Percentiles rank a stretch among this genome's conserved stretches.
These are phyloP conservation scores for Chymomyza costata DNA, from an alignment of 1,140 invertebrate species.

Conservation along the genomic window DNA sequence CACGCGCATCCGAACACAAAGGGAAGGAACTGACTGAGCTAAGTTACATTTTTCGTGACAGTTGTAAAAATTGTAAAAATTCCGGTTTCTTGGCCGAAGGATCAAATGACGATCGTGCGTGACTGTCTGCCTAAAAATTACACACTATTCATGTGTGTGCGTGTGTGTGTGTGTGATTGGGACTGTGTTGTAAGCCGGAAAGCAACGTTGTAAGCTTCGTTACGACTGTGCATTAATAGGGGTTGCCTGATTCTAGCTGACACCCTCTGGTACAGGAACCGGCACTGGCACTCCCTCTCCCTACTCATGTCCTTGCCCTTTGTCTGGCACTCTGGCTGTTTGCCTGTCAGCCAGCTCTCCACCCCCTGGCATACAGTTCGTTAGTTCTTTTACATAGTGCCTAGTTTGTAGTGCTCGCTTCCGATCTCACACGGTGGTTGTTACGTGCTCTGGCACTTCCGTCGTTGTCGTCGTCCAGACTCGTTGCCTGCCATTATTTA, in stretches of 20 bases:
- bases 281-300: slow-evolving; percentile 32
- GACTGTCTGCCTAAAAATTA: slow-evolving; percentile 42
- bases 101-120: slow-evolving; percentile 67
- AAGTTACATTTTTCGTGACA: slow-evolving; percentile 10
- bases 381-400: too few relatives aligned
- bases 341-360: too few relatives aligned
- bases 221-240: slow-evolving; percentile 57
- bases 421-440: slow-evolving; percentile 40
- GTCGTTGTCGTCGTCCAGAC: slow-evolving; percentile 4
- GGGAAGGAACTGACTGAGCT: slow-evolving; percentile 1
- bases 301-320: slow-evolving; percentile 9
- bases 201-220: slow-evolving; percentile 40
- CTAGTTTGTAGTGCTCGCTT: slow-evolving; percentile 32
- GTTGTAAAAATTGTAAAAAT: slow-evolving; percentile 55
- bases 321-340: too few relatives aligned
- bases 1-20: slow-evolving; percentile 1
- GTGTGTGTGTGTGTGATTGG: background rate
- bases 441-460: slow-evolving; percentile 61
- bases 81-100: slow-evolving; percentile 47
- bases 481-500: slow-evolving; percentile 56
- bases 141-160: slow-evolving; percentile 3
- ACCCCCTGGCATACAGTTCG: slow-evolving; percentile 10
- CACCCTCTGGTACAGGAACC: slow-evolving; percentile 31
- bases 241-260: slow-evolving; percentile 39
- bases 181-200: slow-evolving; percentile 33